A percentile compares a stretch with the other conserved stretches of the same genome.
Evolutionary conservation across 2,888 invertebrate species (phyloP).

Genomic region (Watsonalla cultraria): DNA sequence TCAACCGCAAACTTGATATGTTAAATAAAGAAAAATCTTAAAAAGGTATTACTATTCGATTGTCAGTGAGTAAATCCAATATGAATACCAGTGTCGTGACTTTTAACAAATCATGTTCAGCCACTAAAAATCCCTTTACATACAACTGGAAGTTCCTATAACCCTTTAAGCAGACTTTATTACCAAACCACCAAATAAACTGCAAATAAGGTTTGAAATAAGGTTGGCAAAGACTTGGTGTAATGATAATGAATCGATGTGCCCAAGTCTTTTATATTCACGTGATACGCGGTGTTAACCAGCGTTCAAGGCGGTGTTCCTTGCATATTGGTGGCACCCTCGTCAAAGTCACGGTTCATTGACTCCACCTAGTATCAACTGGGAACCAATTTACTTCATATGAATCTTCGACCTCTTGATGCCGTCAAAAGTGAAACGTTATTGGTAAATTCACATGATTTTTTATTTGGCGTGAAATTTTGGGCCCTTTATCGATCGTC

Average conservation of each 20-base stretch:
- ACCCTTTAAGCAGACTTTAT: background rate
- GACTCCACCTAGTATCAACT: conserved; percentile 68
- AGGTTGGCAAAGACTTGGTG: background rate
- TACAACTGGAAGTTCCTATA: too few species aligned
- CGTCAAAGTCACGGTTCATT: conserved; percentile 75
- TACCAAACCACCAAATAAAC: background rate
- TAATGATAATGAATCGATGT: conserved; percentile 1
- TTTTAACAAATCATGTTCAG: too few species aligned
- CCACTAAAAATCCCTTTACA: too few species aligned
- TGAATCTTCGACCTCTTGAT: conserved; percentile 64
- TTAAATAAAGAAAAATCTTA: too few species aligned
- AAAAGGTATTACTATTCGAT: too few species aligned
- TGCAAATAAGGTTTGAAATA: background rate
- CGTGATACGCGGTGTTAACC: conserved; percentile 66
- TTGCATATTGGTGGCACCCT: conserved; percentile 72
- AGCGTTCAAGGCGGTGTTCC: conserved; percentile 51
- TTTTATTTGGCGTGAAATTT: conserved; percentile 4
- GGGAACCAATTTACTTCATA: conserved; percentile 73
- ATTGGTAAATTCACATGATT: conserved; percentile 28
- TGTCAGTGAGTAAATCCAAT: too few species aligned
- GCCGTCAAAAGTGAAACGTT: conserved; percentile 59
- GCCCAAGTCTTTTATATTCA: conserved; percentile 24
- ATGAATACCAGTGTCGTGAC: too few species aligned
- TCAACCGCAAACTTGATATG: too few species aligned
- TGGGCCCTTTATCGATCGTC: background rate